These are phyloP conservation scores for Gadus chalcogrammus DNA, from an alignment of 2,113 vertebrate species.

Conservation along the genomic window DNA sequence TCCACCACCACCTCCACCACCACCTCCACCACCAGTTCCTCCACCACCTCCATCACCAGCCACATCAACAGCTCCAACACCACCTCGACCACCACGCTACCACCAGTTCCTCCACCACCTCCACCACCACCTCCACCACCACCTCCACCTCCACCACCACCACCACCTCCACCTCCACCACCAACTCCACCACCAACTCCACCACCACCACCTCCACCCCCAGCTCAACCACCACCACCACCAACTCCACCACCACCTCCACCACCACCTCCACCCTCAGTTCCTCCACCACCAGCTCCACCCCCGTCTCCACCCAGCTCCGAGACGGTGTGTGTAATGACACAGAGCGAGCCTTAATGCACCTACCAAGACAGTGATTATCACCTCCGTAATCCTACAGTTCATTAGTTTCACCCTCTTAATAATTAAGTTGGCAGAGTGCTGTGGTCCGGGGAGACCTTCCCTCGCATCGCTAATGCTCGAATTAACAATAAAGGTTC, in stretches of 20 bases:
- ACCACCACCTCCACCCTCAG: no score
- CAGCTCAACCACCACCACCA: background rate
- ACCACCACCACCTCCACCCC: background rate
- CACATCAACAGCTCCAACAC: no score
- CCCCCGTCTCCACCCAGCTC: background rate
- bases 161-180: no score
- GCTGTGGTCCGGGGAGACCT: slow-evolving; percentile 48
- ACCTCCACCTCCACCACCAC: background rate
- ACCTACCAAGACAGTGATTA: slow-evolving; percentile 64
- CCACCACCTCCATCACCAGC: no score
- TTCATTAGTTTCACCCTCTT: slow-evolving; percentile 62
- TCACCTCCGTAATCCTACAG: slow-evolving; percentile 68
- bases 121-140: background rate
- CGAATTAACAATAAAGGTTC: slow-evolving; percentile 59
- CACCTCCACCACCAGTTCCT: no score
- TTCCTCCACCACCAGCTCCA: background rate
- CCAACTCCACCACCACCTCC: no score
- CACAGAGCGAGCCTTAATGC: slow-evolving; percentile 64
- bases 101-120: no score
- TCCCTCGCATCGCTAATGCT: slow-evolving; percentile 48
- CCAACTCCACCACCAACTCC: no score
- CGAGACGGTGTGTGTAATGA: slow-evolving; percentile 36
- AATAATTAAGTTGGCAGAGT: slow-evolving; percentile 65
- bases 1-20: no score
- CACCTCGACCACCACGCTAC: no score